A percentile compares a stretch with the other conserved stretches of the same genome.
Evolutionary conservation across 2,113 vertebrate species (phyloP).

Genomic region (Gadus macrocephalus): DNA sequence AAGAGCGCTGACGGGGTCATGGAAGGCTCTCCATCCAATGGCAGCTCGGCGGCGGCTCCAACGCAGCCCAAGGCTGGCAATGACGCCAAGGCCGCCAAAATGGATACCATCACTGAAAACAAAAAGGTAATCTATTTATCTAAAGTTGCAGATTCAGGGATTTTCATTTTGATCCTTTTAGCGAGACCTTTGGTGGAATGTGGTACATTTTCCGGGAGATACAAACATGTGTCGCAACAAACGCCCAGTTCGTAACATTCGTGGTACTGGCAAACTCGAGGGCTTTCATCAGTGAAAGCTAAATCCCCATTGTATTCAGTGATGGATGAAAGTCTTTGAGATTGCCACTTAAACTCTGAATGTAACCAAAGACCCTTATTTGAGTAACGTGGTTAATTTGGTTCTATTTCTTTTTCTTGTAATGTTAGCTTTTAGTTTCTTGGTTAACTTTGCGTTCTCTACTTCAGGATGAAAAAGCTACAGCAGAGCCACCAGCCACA

Average conservation of each 20-base stretch:
- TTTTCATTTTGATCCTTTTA: too few species aligned
- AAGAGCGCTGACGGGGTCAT: conserved; percentile 48
- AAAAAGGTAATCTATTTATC: conserved; percentile 44
- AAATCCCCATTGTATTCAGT: too few species aligned
- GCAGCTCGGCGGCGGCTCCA: conserved; percentile 14
- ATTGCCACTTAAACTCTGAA: neutral
- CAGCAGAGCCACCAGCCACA: conserved; percentile 11
- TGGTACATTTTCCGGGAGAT: too few species aligned
- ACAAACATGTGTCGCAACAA: too few species aligned
- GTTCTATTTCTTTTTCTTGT: neutral
- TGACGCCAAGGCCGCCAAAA: conserved; percentile 27
- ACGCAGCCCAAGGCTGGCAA: conserved; percentile 42
- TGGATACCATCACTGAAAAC: conserved; percentile 29
- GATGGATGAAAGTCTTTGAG: neutral
- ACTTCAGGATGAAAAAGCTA: conserved; percentile 38
- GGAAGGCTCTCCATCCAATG: conserved; percentile 22
- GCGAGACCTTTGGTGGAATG: too few species aligned
- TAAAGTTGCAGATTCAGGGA: conserved; percentile 1
- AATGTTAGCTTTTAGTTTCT: neutral
- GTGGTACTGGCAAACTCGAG: too few species aligned
- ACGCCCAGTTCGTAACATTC: too few species aligned
- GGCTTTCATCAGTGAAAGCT: too few species aligned
- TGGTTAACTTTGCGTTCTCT: neutral
- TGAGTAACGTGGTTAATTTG: neutral
- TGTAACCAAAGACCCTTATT: too few species aligned